Evolutionary conservation across 1,140 invertebrate genomes (phyloP).

Genomic region (Laodelphax striatellus): DNA sequence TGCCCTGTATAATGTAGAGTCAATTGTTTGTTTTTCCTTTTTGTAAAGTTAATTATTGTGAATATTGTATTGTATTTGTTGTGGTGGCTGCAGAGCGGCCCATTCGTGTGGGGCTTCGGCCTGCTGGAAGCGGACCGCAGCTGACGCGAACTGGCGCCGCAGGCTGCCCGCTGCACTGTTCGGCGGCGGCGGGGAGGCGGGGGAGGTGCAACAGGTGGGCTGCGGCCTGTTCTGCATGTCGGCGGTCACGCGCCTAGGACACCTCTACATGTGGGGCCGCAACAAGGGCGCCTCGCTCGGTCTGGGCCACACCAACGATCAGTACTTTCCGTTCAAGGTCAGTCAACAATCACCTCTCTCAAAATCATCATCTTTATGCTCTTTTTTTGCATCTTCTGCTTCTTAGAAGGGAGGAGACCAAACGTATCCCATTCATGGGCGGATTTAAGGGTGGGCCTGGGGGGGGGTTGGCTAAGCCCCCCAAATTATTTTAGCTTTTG

Average conservation of each 20-base stretch:
- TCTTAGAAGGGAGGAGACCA: too few species aligned
- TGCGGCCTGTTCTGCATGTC: conserved; percentile 67
- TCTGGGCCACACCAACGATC: conserved; percentile 62
- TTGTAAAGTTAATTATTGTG: too few species aligned
- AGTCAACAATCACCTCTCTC: conserved; percentile 8
- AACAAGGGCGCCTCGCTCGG: conserved; percentile 76
- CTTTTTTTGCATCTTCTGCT: too few species aligned
- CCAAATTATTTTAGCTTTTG: too few species aligned
- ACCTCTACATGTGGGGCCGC: conserved; percentile 83
- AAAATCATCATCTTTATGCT: too few species aligned
- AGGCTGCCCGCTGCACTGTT: conserved; percentile 68
- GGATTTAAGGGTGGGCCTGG: too few species aligned
- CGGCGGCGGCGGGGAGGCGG: conserved; percentile 59
- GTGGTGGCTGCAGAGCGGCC: conserved; percentile 52
- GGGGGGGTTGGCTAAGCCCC: too few species aligned
- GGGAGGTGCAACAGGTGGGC: conserved; percentile 79
- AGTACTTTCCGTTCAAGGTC: conserved; percentile 81
- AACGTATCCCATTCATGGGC: too few species aligned
- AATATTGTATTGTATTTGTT: too few species aligned
- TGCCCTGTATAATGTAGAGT: too few species aligned
- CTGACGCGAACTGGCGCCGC: conserved; percentile 53
- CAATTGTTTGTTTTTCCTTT: too few species aligned
- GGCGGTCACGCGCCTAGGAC: conserved; percentile 65
- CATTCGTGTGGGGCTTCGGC: conserved; percentile 89
- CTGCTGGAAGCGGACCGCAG: conserved; percentile 79